Evolutionary conservation across 1,140 invertebrate genomes (phyloP).

Genomic region (Acromyrmex heyeri): DNA sequence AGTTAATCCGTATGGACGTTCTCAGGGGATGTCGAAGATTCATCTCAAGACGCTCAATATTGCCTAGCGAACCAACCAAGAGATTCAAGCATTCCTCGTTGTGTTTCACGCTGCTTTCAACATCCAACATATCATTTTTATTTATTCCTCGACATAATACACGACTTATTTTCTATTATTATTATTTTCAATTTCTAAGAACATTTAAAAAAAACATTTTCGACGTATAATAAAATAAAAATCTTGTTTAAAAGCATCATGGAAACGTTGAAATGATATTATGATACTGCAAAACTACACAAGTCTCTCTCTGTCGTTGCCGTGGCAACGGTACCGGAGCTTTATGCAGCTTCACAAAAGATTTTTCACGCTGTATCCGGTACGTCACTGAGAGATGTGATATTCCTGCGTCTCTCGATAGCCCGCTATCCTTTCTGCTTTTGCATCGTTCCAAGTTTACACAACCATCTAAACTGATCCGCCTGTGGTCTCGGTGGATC

Average conservation of each 20-base stretch:
- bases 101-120: conserved; percentile 26
- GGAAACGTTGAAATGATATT: not conserved
- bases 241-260: not conserved
- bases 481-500: conserved; percentile 59
- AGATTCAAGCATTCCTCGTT: conserved; percentile 60
- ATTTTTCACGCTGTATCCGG: conserved; percentile 53
- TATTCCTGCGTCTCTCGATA: conserved; percentile 49
- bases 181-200: not conserved
- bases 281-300: conserved; percentile 6
- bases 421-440: conserved; percentile 59
- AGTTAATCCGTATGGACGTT: conserved; percentile 78
- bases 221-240: conserved; percentile 4
- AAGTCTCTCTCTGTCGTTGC: conserved; percentile 20
- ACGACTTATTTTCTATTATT: not conserved
- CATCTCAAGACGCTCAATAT: conserved; percentile 78
- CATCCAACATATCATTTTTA: not conserved
- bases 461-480: conserved; percentile 68
- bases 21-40: conserved; percentile 77
- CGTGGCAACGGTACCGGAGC: conserved; percentile 26
- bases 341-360: conserved; percentile 50
- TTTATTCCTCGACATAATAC: not conserved
- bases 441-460: conserved; percentile 64
- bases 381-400: conserved; percentile 44
- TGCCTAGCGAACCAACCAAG: conserved; percentile 58
- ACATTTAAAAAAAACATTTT: not conserved